Percentiles rank a stretch among this genome's conserved stretches.
phyloP scores from a whole-genome alignment of 2,888 invertebrate genomes.

The Eristalis tenax region DNA sequence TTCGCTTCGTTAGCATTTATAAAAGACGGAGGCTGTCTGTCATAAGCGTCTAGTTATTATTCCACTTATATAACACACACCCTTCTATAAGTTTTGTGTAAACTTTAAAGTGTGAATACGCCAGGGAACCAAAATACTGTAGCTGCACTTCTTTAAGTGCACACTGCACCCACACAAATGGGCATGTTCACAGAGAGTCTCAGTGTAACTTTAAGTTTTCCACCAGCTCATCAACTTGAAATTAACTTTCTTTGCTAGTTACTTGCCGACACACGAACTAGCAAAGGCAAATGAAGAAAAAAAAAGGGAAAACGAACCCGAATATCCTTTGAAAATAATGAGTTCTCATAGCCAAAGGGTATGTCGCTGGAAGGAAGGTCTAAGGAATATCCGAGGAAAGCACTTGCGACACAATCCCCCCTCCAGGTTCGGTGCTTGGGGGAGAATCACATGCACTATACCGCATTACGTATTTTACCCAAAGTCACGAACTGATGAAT shows the following conservation, averaged over 20 bases:
- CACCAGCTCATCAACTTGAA: constrained; percentile 60
- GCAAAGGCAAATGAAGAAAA: not conserved
- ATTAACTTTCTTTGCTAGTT: constrained; percentile 61
- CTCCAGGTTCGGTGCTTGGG: not conserved
- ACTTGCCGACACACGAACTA: constrained; percentile 38
- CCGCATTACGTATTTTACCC: constrained; percentile 52
- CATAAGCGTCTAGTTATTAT: not conserved
- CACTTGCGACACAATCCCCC: constrained; percentile 6
- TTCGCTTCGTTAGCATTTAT: constrained; percentile 21
- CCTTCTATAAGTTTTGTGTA: constrained; percentile 43
- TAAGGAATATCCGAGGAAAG: constrained; percentile 33
- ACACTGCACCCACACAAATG: not conserved
- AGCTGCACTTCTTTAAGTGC: constrained; percentile 21
- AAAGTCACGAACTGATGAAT: constrained; percentile 68
- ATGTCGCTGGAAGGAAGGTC: not conserved
- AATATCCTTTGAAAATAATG: constrained; percentile 57
- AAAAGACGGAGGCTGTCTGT: constrained; percentile 3
- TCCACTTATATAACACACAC: constrained; percentile 38
- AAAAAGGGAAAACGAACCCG: constrained; percentile 7
- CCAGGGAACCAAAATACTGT: constrained; percentile 11
- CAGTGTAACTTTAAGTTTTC: constrained; percentile 45
- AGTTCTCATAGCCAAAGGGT: constrained; percentile 26
- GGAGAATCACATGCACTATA: constrained; percentile 24
- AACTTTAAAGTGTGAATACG: constrained; percentile 30
- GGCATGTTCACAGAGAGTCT: not conserved